Base-by-base conservation (phyloP, 2,888 invertebrate genomes). In the Linnaemya vulpina region DNA sequence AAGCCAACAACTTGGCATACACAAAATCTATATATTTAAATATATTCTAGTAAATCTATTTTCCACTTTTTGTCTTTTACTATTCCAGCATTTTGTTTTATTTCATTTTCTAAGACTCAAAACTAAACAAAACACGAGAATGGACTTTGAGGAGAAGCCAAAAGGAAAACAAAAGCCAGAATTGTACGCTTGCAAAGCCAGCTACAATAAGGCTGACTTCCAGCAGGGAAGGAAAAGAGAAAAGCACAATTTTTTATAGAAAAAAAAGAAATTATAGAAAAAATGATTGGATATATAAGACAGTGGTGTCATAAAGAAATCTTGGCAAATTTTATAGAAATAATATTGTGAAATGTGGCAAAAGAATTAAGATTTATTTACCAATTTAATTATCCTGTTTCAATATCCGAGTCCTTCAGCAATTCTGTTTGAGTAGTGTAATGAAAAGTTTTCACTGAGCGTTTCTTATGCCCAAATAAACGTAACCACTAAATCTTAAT, bases 111-210 rank as follows among this genome's bases (percentile, higher is more conserved):
- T 11, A 25, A 51, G 70, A 60, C 15, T 58, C 63, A 49, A 86
- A 80, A 82, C 62, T 58, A 86, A 84, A 84, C 80, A 82, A 83
- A 58, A 71, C 20, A 60, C 51, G 55, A 77, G 71, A 38, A 82
- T 81, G 84, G 84, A 86, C 85, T 63, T 53, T 11, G 30, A 22
- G 60, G 8, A 58, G 58, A 77, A 67, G 13, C 11, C 58, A 46
- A 62, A 46, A 51, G 25, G 38, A 68, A 49, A 43, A 22, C 25
- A 51, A 71, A 75, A 63, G 62, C 75, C 46, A 55, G 22, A 20
- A 51, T n/a, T 43, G 13, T 46, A 30, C 30, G 40, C 10, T 13
- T 9, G 25, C 15, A 40, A 25, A 62, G 25, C 30, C 9, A 70
- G n/a, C 35, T 22, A 11, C 15, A 75, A 22, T 35, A 25, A 9